A percentile compares a stretch with the other conserved stretches of the same genome.
Conservation (phyloP, 1,140 invertebrate genomes). For the Tetramorium alpestre region DNA sequence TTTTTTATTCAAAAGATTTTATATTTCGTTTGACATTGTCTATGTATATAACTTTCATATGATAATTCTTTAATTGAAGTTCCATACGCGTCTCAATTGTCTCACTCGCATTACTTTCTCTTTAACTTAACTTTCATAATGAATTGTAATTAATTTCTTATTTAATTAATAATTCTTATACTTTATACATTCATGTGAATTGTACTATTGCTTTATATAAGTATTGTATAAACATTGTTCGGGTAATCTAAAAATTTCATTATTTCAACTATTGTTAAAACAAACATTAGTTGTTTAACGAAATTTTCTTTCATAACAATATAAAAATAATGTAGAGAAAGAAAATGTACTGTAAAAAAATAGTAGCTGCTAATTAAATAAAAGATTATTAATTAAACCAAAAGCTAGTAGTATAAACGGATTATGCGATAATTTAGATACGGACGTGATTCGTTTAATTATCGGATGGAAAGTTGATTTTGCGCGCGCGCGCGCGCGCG, state of each 20-base stretch:
- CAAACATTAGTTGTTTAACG: not conserved
- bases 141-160: not conserved
- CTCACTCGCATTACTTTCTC: not conserved
- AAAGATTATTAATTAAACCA: constrained; percentile 11
- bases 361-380: not conserved
- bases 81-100: not conserved
- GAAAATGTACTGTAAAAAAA: not conserved
- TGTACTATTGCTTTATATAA: not conserved
- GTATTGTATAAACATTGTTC: not conserved
- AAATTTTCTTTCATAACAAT: not conserved
- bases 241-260: not conserved
- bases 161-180: constrained; percentile 7
- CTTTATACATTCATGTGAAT: not conserved
- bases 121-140: not conserved
- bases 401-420: not conserved
- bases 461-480: not conserved
- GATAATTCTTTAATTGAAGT: not conserved
- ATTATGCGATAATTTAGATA: not conserved
- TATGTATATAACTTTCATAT: not conserved
- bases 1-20: not conserved
- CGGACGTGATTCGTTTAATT: not conserved
- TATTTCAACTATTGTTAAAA: not conserved
- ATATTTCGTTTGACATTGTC: not conserved
- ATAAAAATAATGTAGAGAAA: constrained; percentile 24
- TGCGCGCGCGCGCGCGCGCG: no score